These are phyloP conservation scores for Botrylloides violaceus DNA, from an alignment of 23 tunicate genomes.

Conservation along the genomic window DNA sequence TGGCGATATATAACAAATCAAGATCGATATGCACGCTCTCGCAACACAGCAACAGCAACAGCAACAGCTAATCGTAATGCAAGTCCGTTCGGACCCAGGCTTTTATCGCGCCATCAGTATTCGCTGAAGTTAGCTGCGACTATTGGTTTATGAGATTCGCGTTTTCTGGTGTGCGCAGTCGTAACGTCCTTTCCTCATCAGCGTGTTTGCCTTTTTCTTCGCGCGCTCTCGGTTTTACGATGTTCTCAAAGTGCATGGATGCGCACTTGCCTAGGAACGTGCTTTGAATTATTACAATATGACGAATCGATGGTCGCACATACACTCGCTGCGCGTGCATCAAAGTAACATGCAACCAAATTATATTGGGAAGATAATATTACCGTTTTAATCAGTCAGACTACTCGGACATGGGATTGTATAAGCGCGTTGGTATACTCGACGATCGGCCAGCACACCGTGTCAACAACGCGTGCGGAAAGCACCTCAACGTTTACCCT, in stretches of 20 bases:
- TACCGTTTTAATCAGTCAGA: neutral
- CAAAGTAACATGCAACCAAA: conserved; percentile 2
- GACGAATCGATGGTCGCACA: conserved; percentile 2
- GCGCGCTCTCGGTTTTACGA: neutral
- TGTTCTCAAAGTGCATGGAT: neutral
- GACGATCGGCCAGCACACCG: no score
- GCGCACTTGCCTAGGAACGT: conserved; percentile 1
- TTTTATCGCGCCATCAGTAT: neutral
- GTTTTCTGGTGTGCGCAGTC: neutral
- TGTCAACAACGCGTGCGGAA: no score
- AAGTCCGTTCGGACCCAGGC: no score
- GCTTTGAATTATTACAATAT: neutral
- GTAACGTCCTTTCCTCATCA: neutral
- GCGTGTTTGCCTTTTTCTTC: neutral
- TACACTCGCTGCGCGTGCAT: conserved; percentile 1
- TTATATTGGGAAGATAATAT: conserved; percentile 1
- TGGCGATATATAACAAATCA: no score
- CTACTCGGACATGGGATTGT: neutral
- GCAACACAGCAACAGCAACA: no score
- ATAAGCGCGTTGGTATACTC: neutral
- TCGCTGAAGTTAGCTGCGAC: no score
- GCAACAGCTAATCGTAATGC: no score
- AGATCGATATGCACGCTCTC: no score
- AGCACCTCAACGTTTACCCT: neutral
- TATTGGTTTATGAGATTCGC: neutral